Evolutionary conservation across 2,797 vertebrate species (phyloP).

Genomic region (Triplophysa bombifrons): DNA sequence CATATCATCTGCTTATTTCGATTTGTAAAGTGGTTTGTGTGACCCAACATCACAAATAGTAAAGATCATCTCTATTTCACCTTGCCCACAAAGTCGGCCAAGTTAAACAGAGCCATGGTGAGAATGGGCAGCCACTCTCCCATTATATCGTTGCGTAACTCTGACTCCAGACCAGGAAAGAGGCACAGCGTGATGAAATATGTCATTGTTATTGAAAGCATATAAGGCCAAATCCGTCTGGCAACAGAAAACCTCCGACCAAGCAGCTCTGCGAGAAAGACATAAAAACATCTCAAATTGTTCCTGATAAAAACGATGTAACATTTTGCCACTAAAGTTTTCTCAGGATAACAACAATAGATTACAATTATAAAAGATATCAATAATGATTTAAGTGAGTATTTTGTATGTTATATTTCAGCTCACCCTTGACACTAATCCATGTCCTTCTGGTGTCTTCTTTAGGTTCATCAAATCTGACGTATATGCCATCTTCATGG

Average conservation of each 20-base stretch:
- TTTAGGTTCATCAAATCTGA: slow-evolving; percentile 86
- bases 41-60: background rate
- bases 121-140: slow-evolving; percentile 97
- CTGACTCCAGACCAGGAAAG: slow-evolving; percentile 93
- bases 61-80: slow-evolving; percentile 65
- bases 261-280: slow-evolving; percentile 82
- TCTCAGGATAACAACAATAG: background rate
- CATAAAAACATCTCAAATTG: background rate
- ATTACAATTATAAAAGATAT: background rate
- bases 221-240: slow-evolving; percentile 93
- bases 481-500: slow-evolving; percentile 75
- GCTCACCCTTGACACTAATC: slow-evolving; percentile 86
- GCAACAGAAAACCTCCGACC: slow-evolving; percentile 89
- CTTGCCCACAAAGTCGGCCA: slow-evolving; percentile 97
- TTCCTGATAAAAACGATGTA: too few relatives aligned
- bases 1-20: too few relatives aligned
- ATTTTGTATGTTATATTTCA: background rate
- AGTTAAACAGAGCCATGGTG: slow-evolving; percentile 97
- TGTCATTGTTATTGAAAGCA: slow-evolving; percentile 94
- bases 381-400: too few relatives aligned
- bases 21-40: too few relatives aligned
- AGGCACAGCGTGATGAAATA: slow-evolving; percentile 97
- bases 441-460: slow-evolving; percentile 83
- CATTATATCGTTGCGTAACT: slow-evolving; percentile 85
- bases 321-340: background rate